Base-by-base conservation (phyloP, 2,113 vertebrate species). In the Notiomystis cincta region DNA sequence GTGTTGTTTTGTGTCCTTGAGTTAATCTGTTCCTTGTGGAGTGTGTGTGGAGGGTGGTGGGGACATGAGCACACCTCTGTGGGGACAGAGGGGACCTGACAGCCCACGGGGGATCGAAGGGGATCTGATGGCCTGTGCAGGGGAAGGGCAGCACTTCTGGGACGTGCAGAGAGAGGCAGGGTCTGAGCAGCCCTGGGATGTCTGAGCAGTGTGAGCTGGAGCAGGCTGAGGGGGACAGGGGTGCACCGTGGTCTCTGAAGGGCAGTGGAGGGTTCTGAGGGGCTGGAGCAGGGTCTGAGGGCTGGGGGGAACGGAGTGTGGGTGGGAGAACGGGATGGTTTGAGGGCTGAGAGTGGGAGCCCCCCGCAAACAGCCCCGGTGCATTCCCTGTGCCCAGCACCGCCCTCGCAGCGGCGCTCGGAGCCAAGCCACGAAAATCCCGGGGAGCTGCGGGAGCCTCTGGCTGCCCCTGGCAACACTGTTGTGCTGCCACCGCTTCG, bases 401-500 rank as follows among this genome's bases (percentile, higher is more conserved):
- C 4, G 6, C 42, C 31, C 33, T 64, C 1, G 0, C 6, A 3
- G 61, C 23, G 0, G 9, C 5, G 22, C 60, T 70, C 1, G 1
- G 45, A 86, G 72, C 57, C 8, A 0, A 4, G 57, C 64, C 13
- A 4, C n/a, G 50, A 48, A 82, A 95, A 87, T 37, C 72, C 73
- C 78, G 19, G 57, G 50, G 35, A 70, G 40, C 73, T 16, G n/a
- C 8, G 4, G 82, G 66, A 82, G 87, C 72, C 89, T 87, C 45
- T 0, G 40, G 95, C 93, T 95, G 93, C 94, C 79, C 91, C 40
- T 94, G 92, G 96, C 95, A 92, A 96, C 96, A 1, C 22, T 71
- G 81, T 89, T 90, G 94, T 93, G 87, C 40, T 33, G 90, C 70
- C 6, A 7, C 27, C 62, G 3, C 28, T 66, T 28, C 27, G 0